Percentiles rank a stretch among this genome's conserved stretches.
These are phyloP conservation scores for Macrosiphum euphorbiae DNA, from an alignment of 2,888 invertebrate species.

Conservation along the genomic window DNA sequence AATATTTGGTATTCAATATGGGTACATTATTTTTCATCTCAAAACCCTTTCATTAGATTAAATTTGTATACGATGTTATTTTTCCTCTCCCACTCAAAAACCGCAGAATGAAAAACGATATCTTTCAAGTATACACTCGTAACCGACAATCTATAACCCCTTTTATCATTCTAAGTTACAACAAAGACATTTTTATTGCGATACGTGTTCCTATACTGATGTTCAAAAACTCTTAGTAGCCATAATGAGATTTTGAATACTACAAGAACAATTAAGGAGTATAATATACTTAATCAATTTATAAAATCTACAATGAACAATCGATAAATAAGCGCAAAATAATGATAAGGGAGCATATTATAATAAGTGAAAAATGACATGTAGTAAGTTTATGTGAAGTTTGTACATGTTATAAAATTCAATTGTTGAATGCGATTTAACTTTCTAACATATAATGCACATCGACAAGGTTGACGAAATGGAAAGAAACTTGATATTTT, in stretches of 20 bases:
- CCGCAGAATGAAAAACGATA: slow-evolving; percentile 19
- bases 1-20: not conserved
- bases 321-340: not conserved
- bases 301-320: not conserved
- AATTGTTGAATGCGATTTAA: slow-evolving; percentile 14
- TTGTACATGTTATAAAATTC: slow-evolving; percentile 1
- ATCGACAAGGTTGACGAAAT: slow-evolving; percentile 32
- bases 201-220: not conserved
- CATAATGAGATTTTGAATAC: not conserved
- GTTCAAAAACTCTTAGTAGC: slow-evolving; percentile 1
- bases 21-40: not conserved
- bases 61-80: not conserved
- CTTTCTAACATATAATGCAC: slow-evolving; percentile 15
- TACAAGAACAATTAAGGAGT: not conserved
- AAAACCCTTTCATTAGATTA: not conserved
- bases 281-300: not conserved
- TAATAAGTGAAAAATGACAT: not conserved
- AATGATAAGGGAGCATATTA: not conserved
- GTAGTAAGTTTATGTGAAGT: not conserved
- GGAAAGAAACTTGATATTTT: slow-evolving; percentile 41
- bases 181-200: not conserved
- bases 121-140: not conserved
- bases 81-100: not conserved
- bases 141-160: not conserved
- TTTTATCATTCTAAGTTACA: not conserved